phyloP scores from a whole-genome alignment of 2,113 vertebrate species.

The Equus quagga region DNA sequence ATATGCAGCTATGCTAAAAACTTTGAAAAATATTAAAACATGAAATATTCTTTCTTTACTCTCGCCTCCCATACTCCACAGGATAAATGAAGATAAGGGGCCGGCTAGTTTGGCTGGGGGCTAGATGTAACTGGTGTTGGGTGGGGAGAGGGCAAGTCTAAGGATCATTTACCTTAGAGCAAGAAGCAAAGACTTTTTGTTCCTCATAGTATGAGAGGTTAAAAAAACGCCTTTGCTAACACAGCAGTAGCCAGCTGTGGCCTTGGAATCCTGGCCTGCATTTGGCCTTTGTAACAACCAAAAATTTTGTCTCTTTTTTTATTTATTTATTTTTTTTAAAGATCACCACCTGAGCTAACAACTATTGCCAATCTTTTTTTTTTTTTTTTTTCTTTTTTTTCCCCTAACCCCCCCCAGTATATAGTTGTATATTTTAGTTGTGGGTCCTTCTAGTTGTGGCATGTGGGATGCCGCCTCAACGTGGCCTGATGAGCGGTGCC shows the following conservation, averaged over 20 bases:
- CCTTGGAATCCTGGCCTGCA: not conserved
- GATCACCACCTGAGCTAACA: too few relatives aligned
- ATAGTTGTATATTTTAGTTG: too few relatives aligned
- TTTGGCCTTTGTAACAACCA: not conserved
- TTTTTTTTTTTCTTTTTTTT: too few relatives aligned
- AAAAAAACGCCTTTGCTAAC: not conserved
- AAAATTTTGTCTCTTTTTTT: not conserved
- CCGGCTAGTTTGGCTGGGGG: not conserved
- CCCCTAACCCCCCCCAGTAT: too few relatives aligned
- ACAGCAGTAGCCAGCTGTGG: not conserved
- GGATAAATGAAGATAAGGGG: not conserved
- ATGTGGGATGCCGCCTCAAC: too few relatives aligned
- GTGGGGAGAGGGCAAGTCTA: not conserved
- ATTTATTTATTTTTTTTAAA: too few relatives aligned
- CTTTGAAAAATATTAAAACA: not conserved
- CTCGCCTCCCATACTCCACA: too few relatives aligned
- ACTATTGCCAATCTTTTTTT: too few relatives aligned
- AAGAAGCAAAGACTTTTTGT: not conserved
- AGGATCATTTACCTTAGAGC: not conserved
- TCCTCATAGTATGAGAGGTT: not conserved
- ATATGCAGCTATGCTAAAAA: not conserved
- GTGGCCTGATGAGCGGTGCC: too few relatives aligned
- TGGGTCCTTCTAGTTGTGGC: too few relatives aligned
- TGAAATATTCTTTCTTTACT: not conserved
- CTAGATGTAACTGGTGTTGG: too few relatives aligned